These are phyloP conservation scores for Pholis gunnellus DNA, from an alignment of 2,113 vertebrate genomes.

Conservation along the genomic window DNA sequence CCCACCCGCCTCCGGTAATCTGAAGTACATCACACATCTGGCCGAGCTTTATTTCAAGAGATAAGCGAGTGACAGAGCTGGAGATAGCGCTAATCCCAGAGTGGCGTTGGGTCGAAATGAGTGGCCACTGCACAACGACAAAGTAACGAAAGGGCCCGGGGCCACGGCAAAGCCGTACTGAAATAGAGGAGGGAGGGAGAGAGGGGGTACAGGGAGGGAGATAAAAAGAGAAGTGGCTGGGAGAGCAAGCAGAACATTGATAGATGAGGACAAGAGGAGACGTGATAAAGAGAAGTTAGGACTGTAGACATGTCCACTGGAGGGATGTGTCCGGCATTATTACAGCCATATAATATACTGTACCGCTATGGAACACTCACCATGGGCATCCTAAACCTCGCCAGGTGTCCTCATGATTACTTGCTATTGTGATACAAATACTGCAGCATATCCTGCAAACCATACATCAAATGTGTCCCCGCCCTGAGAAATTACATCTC, in stretches of 20 bases:
- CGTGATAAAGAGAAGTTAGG: slow-evolving; percentile 12
- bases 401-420: background rate
- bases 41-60: slow-evolving; percentile 77
- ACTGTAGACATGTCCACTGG: slow-evolving; percentile 14
- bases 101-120: slow-evolving; percentile 53
- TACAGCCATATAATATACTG: slow-evolving; percentile 21
- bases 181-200: slow-evolving; percentile 19
- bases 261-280: slow-evolving; percentile 27
- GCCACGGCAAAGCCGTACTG: slow-evolving; percentile 43
- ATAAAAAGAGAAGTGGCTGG: slow-evolving; percentile 16
- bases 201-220: background rate
- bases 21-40: slow-evolving; percentile 74
- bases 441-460: background rate
- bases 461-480: background rate
- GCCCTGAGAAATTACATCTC: background rate
- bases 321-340: slow-evolving; percentile 26
- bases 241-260: slow-evolving; percentile 36
- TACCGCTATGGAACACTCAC: background rate
- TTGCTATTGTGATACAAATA: background rate
- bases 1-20: slow-evolving; percentile 67
- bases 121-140: slow-evolving; percentile 49
- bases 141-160: slow-evolving; percentile 67
- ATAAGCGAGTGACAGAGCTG: slow-evolving; percentile 80
- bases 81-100: slow-evolving; percentile 75
- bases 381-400: background rate